phyloP scores from a whole-genome alignment of 2,888 invertebrate genomes.

The Graphium colonna region DNA sequence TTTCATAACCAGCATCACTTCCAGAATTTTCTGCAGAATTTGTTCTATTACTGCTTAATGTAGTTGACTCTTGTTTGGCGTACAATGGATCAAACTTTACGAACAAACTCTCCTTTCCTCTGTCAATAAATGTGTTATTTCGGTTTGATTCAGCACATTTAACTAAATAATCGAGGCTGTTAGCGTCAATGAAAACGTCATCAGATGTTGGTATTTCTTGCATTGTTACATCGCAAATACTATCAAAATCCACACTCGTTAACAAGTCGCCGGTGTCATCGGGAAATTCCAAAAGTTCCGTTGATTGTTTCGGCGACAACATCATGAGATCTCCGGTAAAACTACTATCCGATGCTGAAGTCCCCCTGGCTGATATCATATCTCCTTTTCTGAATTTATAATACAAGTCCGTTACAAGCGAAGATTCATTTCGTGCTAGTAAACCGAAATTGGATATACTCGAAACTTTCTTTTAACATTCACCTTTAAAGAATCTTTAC shows the following conservation, averaged over 20 bases:
- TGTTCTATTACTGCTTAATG: conserved; percentile 33
- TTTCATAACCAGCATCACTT: conserved; percentile 67
- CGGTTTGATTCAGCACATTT: conserved; percentile 65
- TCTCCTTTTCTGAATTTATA: no score
- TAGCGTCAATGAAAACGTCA: conserved; percentile 78
- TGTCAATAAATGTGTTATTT: conserved; percentile 52
- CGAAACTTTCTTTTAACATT: no score
- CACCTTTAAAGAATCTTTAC: no score
- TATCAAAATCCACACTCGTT: conserved; percentile 62
- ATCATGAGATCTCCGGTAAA: conserved; percentile 63
- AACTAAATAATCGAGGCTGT: conserved; percentile 76
- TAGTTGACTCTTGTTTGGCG: conserved; percentile 43
- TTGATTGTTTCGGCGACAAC: conserved; percentile 53
- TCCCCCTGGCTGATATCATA: conserved; percentile 44
- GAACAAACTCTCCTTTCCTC: conserved; percentile 82
- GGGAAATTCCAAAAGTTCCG: conserved; percentile 35
- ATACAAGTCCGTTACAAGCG: no score
- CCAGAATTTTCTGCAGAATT: conserved; percentile 48
- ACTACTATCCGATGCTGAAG: conserved; percentile 49
- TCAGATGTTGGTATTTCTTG: conserved; percentile 56
- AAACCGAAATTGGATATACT: no score
- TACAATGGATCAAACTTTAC: conserved; percentile 82
- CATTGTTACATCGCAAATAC: conserved; percentile 69
- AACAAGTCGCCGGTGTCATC: conserved; percentile 59
- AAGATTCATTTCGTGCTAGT: no score